These are phyloP conservation scores for Maccullochella peelii DNA, from an alignment of 2,113 vertebrate genomes.

Conservation along the genomic window DNA sequence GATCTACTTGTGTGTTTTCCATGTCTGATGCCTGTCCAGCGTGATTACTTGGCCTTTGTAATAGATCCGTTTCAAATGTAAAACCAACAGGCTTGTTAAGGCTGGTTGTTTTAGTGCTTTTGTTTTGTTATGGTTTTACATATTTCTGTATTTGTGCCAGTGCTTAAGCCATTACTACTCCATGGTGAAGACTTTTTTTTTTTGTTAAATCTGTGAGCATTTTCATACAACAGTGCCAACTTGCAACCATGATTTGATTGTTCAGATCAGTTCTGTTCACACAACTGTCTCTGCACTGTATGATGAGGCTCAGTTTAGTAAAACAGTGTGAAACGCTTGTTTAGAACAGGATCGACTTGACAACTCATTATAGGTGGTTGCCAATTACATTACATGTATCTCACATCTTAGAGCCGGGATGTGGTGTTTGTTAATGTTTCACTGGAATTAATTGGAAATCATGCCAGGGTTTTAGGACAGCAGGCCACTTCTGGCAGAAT, in stretches of 20 bases:
- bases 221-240: slow-evolving; percentile 54
- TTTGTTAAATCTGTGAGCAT: neutral
- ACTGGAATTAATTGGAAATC: slow-evolving; percentile 17
- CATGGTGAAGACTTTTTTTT: neutral
- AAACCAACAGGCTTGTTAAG: neutral
- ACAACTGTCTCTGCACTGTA: slow-evolving; percentile 13
- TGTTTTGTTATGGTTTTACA: slow-evolving; percentile 16
- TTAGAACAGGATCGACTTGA: neutral
- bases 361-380: neutral
- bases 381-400: slow-evolving; percentile 9
- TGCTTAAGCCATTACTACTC: slow-evolving; percentile 41
- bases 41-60: slow-evolving; percentile 62
- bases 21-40: slow-evolving; percentile 43
- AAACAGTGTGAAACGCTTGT: slow-evolving; percentile 1
- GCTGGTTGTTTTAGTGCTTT: slow-evolving; percentile 42
- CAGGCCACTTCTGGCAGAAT: slow-evolving; percentile 14
- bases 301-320: neutral
- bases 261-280: slow-evolving; percentile 36
- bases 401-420: neutral
- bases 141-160: slow-evolving; percentile 40
- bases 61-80: slow-evolving; percentile 41
- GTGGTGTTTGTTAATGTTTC: slow-evolving; percentile 11
- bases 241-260: slow-evolving; percentile 16
- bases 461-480: slow-evolving; percentile 17
- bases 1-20: slow-evolving; percentile 26